phyloP scores from a whole-genome alignment of 2,113 vertebrate species.

The Lethenteron camtschaticum region DNA sequence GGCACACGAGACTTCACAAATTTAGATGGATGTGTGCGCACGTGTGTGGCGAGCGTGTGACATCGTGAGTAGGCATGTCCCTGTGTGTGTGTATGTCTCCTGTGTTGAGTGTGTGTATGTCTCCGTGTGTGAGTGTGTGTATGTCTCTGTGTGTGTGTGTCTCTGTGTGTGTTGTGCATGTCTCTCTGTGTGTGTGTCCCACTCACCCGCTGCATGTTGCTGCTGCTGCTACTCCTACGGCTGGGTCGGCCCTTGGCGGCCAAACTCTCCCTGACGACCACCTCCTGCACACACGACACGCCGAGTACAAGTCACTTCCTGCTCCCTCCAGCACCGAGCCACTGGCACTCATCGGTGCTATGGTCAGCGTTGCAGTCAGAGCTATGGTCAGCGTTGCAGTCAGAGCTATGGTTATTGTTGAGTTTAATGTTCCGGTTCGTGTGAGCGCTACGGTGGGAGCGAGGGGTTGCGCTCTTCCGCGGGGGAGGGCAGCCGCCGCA shows the following conservation, averaged over 20 bases:
- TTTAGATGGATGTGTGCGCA: not conserved
- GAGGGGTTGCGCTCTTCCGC: too few relatives aligned
- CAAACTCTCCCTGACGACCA: too few relatives aligned
- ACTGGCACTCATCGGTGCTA: not conserved
- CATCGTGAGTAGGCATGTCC: not conserved
- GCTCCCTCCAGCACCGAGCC: not conserved
- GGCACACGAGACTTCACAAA: too few relatives aligned
- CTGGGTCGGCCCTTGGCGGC: too few relatives aligned
- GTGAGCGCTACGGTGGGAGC: too few relatives aligned
- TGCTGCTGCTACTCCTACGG: too few relatives aligned
- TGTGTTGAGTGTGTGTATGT: not conserved
- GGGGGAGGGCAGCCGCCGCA: slow-evolving; percentile 8
- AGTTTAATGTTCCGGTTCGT: not conserved
- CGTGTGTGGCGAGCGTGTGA: not conserved
- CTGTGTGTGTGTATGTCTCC: not conserved
- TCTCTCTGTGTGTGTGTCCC: not conserved
- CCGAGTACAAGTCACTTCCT: not conserved
- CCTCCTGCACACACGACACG: too few relatives aligned
- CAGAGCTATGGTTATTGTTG: not conserved
- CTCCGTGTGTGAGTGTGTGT: not conserved
- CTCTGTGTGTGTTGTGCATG: not conserved
- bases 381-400: not conserved
- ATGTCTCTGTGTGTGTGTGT: not conserved
- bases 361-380: not conserved
- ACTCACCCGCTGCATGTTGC: too few relatives aligned